Conservation (phyloP, 2,888 invertebrate genomes). For the Drosophila heteroneura region DNA sequence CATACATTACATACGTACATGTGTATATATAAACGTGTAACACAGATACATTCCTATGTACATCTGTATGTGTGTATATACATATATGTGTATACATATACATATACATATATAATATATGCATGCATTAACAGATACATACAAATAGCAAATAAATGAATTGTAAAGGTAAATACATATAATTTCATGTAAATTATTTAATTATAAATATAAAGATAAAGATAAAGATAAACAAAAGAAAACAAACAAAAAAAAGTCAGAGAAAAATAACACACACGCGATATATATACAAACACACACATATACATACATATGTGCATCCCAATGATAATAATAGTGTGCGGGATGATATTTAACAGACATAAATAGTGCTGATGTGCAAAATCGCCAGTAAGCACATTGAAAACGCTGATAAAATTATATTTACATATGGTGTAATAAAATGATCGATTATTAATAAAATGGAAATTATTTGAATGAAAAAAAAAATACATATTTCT, state of each 20-base stretch:
- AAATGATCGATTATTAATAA: conserved; percentile 75
- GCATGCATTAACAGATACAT: conserved; percentile 14
- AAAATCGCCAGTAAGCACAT: conserved; percentile 23
- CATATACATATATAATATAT: conserved; percentile 24
- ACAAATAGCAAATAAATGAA: conserved; percentile 54
- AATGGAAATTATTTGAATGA: conserved; percentile 64
- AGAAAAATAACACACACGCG: conserved; percentile 17
- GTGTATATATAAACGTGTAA: conserved; percentile 24
- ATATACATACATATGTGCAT: conserved; percentile 20
- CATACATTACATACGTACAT: conserved; percentile 21
- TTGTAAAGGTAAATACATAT: conserved; percentile 47
- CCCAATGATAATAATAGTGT: conserved; percentile 52
- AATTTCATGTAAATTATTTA: conserved; percentile 70
- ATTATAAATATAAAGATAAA: conserved; percentile 39
- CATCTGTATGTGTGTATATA: conserved; percentile 37
- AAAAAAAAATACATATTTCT: conserved; percentile 9
- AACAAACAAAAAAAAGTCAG: conserved; percentile 3
- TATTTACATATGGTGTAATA: conserved; percentile 79
- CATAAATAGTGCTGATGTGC: conserved; percentile 25
- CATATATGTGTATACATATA: conserved; percentile 24
- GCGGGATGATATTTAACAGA: conserved; percentile 16
- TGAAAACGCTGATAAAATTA: conserved; percentile 68
- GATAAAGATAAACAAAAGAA: not conserved
- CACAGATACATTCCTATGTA: conserved; percentile 28
- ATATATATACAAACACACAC: conserved; percentile 28